Evolutionary conservation across 2,797 vertebrate species (phyloP).

Genomic region (Arrhamphus sclerolepis): DNA sequence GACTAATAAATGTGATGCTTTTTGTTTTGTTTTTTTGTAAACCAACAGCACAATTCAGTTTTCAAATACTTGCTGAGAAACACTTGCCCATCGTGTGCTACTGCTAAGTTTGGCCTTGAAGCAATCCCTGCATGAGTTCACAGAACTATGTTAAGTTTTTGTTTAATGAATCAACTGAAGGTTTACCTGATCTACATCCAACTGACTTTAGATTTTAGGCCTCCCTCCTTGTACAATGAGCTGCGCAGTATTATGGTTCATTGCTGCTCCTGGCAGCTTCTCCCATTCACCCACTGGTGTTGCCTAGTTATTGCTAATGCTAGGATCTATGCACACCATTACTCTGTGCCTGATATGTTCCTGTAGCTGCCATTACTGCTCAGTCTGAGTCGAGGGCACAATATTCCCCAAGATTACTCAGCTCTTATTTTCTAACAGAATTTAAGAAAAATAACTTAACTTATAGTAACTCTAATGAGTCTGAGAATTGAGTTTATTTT

Average conservation of each 20-base stretch:
- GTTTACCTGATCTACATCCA: slow-evolving; percentile 9
- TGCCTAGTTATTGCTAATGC: slow-evolving; percentile 60
- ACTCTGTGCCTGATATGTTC: slow-evolving; percentile 35
- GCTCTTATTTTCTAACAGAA: too few species aligned
- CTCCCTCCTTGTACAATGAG: slow-evolving; percentile 26
- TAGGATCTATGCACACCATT: slow-evolving; percentile 58
- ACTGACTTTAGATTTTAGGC: slow-evolving; percentile 15
- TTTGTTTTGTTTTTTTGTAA: neutral
- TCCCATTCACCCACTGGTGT: slow-evolving; percentile 41
- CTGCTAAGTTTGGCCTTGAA: slow-evolving; percentile 29
- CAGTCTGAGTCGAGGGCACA: slow-evolving; percentile 11
- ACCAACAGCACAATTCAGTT: slow-evolving; percentile 7
- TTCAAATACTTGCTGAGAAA: slow-evolving; percentile 8
- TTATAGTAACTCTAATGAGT: neutral
- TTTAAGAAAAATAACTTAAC: neutral
- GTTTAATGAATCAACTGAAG: slow-evolving; percentile 17
- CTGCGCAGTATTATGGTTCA: slow-evolving; percentile 43
- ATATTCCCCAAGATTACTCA: slow-evolving; percentile 5
- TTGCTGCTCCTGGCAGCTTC: slow-evolving; percentile 44
- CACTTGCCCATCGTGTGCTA: slow-evolving; percentile 14
- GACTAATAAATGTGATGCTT: neutral
- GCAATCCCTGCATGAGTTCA: slow-evolving; percentile 5
- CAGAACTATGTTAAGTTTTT: slow-evolving; percentile 7
- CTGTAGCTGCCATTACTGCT: slow-evolving; percentile 38
- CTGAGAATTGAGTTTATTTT: slow-evolving; percentile 5